Conservation (phyloP, 2,888 invertebrate genomes). For the Cryptus viduatorius region DNA sequence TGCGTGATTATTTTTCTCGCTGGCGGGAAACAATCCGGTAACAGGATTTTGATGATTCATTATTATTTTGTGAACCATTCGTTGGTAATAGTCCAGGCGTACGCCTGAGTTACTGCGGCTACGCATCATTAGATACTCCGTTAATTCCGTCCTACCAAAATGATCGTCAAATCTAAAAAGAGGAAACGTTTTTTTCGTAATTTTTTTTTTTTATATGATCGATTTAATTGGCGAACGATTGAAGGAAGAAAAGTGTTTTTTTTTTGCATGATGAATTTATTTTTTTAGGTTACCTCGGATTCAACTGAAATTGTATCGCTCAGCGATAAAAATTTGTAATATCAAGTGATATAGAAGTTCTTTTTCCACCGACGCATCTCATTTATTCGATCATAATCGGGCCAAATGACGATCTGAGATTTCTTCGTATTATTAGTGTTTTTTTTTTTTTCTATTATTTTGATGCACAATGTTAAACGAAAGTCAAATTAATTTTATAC, state of each 20-base stretch:
- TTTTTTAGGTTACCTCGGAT: constrained; percentile 61
- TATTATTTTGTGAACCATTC: constrained; percentile 97
- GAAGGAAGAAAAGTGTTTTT: constrained; percentile 8
- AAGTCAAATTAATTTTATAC: constrained; percentile 76
- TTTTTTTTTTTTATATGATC: neutral
- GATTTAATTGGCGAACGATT: neutral
- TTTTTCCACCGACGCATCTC: constrained; percentile 39
- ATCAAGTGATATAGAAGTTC: constrained; percentile 24
- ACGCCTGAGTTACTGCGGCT: constrained; percentile 96
- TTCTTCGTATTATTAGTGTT: neutral
- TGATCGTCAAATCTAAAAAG: constrained; percentile 26
- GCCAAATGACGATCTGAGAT: neutral
- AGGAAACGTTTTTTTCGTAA: neutral
- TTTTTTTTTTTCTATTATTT: constrained; percentile 24
- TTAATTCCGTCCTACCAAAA: neutral
- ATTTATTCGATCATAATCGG: neutral
- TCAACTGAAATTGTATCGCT: constrained; percentile 48
- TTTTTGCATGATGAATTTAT: neutral
- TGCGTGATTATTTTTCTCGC: constrained; percentile 94
- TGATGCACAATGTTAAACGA: constrained; percentile 79
- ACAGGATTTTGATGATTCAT: constrained; percentile 98
- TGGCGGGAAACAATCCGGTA: constrained; percentile 98
- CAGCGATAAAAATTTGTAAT: constrained; percentile 48
- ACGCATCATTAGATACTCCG: constrained; percentile 87
- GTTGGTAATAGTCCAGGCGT: constrained; percentile 97